A percentile compares a stretch with the other conserved stretches of the same genome.
Conservation (phyloP, 2,113 vertebrate species). For the Dicentrarchus labrax region DNA sequence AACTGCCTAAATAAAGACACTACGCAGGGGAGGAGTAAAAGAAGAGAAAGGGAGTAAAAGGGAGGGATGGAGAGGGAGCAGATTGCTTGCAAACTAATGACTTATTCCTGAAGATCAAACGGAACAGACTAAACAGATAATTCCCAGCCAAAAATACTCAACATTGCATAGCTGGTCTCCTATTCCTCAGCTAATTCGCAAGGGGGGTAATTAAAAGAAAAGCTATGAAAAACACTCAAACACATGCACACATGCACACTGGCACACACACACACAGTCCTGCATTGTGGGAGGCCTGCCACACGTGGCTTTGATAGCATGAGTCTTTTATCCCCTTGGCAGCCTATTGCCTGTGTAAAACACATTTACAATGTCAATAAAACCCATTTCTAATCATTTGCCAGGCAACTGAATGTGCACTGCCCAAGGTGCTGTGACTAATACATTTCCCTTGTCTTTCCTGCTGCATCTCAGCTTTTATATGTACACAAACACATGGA, state of each 20-base stretch:
- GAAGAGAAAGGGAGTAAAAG: conserved; percentile 42
- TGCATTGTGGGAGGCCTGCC: conserved; percentile 70
- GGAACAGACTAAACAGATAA: conserved; percentile 71
- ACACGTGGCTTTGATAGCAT: conserved; percentile 76
- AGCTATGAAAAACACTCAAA: conserved; percentile 68
- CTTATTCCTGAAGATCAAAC: conserved; percentile 78
- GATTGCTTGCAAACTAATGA: conserved; percentile 75
- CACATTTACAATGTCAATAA: conserved; percentile 85
- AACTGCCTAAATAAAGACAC: conserved; percentile 73
- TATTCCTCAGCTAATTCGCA: conserved; percentile 68
- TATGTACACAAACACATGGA: conserved; percentile 11
- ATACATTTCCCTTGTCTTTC: conserved; percentile 59
- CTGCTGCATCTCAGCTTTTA: conserved; percentile 34
- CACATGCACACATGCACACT: conserved; percentile 46
- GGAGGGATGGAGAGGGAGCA: conserved; percentile 50
- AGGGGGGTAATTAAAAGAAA: conserved; percentile 80
- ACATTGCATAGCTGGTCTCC: conserved; percentile 59
- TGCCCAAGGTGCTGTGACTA: conserved; percentile 73
- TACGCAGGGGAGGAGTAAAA: conserved; percentile 44
- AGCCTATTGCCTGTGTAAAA: conserved; percentile 77
- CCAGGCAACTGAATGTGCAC: conserved; percentile 70
- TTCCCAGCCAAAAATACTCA: conserved; percentile 72
- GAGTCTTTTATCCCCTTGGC: conserved; percentile 80
- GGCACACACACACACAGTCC: conserved; percentile 46
- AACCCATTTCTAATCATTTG: conserved; percentile 83